Evolutionary conservation across 2,113 vertebrate species (phyloP).

Genomic region (Atrichornis clamosus): DNA sequence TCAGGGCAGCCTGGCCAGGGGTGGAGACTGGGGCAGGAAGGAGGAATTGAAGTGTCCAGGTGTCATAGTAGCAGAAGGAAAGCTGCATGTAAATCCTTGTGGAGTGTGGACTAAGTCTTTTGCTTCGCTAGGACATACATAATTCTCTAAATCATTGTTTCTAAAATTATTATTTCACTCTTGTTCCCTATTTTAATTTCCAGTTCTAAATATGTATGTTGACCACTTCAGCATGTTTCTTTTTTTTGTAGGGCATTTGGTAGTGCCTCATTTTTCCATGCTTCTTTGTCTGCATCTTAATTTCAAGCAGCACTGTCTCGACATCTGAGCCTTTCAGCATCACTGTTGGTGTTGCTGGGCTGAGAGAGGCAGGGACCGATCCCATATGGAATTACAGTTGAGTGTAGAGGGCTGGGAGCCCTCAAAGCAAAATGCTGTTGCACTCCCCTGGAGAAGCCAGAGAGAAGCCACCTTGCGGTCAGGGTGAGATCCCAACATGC

Average conservation of each 20-base stretch:
- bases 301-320: background rate
- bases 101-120: background rate
- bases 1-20: background rate
- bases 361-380: background rate
- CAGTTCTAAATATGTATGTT: background rate
- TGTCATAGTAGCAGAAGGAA: background rate
- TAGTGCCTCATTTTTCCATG: background rate
- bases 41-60: background rate
- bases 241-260: background rate
- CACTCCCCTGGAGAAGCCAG: too few species aligned
- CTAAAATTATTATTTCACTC: background rate
- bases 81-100: background rate
- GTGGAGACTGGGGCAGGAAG: background rate
- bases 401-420: too few species aligned
- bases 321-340: background rate
- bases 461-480: too few species aligned
- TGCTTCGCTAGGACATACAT: background rate
- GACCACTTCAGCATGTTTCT: background rate
- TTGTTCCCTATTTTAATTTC: background rate
- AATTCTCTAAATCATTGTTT: background rate
- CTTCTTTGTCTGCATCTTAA: background rate
- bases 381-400: background rate
- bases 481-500: too few species aligned
- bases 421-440: too few species aligned
- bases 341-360: background rate